Conservation (phyloP, 2,113 vertebrate species). For the Lepidothrix coronata region DNA sequence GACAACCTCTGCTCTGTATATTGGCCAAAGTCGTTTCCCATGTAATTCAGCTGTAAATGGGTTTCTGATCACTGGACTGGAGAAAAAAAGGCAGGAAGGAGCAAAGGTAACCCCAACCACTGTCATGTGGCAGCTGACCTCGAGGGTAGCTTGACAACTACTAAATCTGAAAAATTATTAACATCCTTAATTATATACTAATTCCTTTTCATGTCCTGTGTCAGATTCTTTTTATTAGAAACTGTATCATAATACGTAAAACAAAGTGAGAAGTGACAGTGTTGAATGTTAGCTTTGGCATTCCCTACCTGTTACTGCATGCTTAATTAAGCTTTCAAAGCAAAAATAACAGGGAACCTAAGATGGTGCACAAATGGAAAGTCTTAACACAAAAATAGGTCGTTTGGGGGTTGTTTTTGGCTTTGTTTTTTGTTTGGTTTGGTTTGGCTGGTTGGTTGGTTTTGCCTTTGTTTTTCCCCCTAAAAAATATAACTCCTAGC, state of each 20-base stretch:
- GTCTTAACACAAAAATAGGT: neutral
- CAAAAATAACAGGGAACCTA: neutral
- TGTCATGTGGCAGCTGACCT: neutral
- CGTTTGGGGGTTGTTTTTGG: neutral
- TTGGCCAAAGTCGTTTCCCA: neutral
- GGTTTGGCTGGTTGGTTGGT: neutral
- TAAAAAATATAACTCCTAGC: neutral
- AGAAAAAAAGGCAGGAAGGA: neutral
- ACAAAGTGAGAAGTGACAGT: neutral
- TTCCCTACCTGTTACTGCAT: neutral
- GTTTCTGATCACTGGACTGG: neutral
- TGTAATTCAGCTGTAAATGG: neutral
- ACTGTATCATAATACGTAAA: neutral
- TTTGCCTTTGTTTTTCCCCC: neutral
- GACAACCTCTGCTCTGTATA: neutral
- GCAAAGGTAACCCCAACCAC: neutral
- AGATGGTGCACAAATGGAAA: neutral
- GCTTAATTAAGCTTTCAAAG: neutral
- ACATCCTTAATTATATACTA: neutral
- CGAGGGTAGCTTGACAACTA: accelerated
- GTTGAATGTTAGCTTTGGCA: neutral
- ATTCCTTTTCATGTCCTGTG: neutral
- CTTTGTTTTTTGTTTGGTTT: neutral
- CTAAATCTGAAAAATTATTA: neutral
- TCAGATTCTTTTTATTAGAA: neutral